Base-by-base conservation (phyloP, 2,888 invertebrate genomes). In the Conus canariensis region DNA sequence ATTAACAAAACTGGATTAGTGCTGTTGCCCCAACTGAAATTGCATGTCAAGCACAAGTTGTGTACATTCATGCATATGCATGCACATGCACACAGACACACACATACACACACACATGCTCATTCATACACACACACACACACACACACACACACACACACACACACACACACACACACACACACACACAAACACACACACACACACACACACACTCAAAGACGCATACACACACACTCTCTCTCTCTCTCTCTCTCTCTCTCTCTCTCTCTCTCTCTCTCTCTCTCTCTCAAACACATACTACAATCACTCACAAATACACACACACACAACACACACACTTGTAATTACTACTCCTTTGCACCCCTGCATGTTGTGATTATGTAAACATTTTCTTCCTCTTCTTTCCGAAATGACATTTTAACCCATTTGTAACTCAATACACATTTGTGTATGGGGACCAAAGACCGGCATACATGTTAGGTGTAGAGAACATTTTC, bases 101-200 rank as follows among this genome's bases (percentile, higher is more conserved):
- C 45, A 58, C 82, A 82, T 0, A 45, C 82, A 45, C 19, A 82
- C 77, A 22, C 70, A 22, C 4, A 30, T 2, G 2, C 30, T 30
- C 30, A 30, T 30, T 30, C 30, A 30, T 2, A 30, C 30, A 30
- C 30, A 30, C 2, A 30, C 30, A 30, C 2, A 22, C 74, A 74
- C 74, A 74, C 74, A 74, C 74, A 74, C 74, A 74, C n/a, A 74
- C 74, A 74, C 74, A 74, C n/a, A 74, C 74, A 74, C n/a, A n/a
- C n/a, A 74, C n/a, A 74, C 4, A 45, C 45, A 45, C 45, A 45
- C 45, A 45, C 45, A 45, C 30, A 58, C 22, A 74, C 70, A 87
- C 56, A 30, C 56, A 56, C 82, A 82, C 16, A 82, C 82, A 30
- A 30, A 30, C 19, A 82, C 77, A 22, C 70, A 22, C 19, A 22